phyloP scores from a whole-genome alignment of 2,113 vertebrate species.

The Chelonoidis abingdonii region DNA sequence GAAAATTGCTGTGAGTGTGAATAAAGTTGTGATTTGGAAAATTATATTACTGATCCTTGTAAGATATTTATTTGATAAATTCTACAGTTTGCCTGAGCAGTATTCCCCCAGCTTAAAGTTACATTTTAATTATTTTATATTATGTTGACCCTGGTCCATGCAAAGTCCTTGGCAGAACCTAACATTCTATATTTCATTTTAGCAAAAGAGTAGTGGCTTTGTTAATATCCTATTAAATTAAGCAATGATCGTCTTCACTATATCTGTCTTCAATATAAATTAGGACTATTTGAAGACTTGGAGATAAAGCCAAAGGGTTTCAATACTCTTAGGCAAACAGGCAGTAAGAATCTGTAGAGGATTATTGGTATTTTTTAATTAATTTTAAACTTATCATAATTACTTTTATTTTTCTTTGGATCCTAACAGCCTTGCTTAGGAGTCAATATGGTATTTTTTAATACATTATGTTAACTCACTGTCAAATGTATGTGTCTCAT shows the following conservation, averaged over 20 bases:
- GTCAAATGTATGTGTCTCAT: background rate
- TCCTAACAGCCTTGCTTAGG: background rate
- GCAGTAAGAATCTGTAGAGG: background rate
- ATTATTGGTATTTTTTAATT: background rate
- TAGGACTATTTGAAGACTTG: background rate
- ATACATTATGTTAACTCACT: background rate
- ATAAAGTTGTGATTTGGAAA: conserved; percentile 6
- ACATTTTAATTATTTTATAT: conserved; percentile 13
- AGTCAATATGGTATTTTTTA: background rate
- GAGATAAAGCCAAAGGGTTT: background rate
- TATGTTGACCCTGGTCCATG: background rate
- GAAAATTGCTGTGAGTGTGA: background rate
- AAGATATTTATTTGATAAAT: background rate
- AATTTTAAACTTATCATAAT: background rate
- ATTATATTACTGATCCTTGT: background rate
- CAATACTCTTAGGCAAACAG: background rate
- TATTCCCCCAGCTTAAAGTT: conserved; percentile 8
- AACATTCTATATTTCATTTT: conserved; percentile 15
- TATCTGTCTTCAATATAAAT: background rate
- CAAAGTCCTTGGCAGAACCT: background rate
- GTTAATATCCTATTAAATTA: conserved; percentile 44
- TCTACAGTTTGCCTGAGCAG: background rate
- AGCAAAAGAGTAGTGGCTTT: background rate
- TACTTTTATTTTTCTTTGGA: background rate
- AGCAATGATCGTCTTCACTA: conserved; percentile 36